Conservation (phyloP, 1,140 invertebrate species). For the Drosophila miranda region DNA sequence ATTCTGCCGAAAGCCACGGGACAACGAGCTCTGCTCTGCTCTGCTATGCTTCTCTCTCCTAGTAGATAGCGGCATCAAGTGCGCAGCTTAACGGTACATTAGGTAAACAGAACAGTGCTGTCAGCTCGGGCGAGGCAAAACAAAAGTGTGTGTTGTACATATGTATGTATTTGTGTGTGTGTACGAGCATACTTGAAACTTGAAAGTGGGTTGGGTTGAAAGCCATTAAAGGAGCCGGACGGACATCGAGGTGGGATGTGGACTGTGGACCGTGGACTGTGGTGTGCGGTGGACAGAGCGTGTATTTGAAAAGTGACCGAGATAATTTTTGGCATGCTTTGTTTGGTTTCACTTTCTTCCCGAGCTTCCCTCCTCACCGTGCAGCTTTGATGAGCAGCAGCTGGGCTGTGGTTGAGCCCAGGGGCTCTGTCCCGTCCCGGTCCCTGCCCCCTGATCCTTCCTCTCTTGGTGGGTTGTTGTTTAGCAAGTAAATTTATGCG, state of each 20-base stretch:
- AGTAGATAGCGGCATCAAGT: constrained; percentile 66
- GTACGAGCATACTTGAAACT: constrained; percentile 35
- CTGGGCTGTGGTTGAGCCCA: constrained; percentile 57
- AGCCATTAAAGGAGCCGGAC: constrained; percentile 2
- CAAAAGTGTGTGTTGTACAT: background rate
- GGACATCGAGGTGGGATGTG: too few species aligned
- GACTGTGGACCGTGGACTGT: background rate
- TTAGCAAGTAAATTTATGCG: constrained; percentile 73
- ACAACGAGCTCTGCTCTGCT: constrained; percentile 19
- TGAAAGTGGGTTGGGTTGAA: constrained; percentile 34
- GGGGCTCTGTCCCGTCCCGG: background rate
- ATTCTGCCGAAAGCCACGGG: constrained; percentile 23
- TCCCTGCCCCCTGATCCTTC: background rate
- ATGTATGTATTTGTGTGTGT: constrained; percentile 6
- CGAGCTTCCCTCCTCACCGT: constrained; percentile 16
- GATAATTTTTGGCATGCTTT: constrained; percentile 78
- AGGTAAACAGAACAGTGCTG: constrained; percentile 76
- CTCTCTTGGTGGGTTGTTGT: constrained; percentile 39
- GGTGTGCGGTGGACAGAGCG: constrained; percentile 48
- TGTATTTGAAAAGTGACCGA: constrained; percentile 79
- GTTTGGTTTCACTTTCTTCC: constrained; percentile 71
- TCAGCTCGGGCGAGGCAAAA: constrained; percentile 44
- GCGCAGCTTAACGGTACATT: constrained; percentile 77
- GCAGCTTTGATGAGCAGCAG: constrained; percentile 74
- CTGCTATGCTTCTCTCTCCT: constrained; percentile 1